Percentiles rank a stretch among this genome's conserved stretches.
phyloP scores from a whole-genome alignment of 2,888 invertebrate genomes.

The Euplexia lucipara region DNA sequence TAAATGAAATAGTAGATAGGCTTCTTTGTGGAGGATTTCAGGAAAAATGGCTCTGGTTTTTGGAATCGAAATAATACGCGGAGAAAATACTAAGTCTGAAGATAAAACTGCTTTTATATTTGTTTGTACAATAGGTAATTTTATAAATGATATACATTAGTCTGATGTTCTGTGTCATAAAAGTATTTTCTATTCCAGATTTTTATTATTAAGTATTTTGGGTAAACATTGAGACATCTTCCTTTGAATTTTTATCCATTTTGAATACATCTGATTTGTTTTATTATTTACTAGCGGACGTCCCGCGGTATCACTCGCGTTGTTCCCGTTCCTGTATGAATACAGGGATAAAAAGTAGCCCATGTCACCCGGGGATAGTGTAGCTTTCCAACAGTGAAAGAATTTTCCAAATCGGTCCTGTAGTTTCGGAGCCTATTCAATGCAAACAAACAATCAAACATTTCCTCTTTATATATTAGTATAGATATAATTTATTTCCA shows the following conservation, averaged over 20 bases:
- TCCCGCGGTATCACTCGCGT: too few relatives aligned
- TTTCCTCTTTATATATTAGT: background rate
- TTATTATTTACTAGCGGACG: background rate
- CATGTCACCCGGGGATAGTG: too few relatives aligned
- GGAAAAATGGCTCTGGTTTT: constrained; percentile 61
- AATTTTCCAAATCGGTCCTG: too few relatives aligned
- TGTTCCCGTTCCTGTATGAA: too few relatives aligned
- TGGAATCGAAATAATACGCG: constrained; percentile 39
- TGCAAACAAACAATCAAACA: too few relatives aligned
- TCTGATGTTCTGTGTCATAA: constrained; percentile 1
- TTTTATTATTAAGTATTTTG: constrained; percentile 4
- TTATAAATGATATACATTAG: constrained; percentile 27
- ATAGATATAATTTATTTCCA: background rate
- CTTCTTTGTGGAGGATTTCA: constrained; percentile 52
- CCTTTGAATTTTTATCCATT: background rate
- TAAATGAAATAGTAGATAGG: constrained; percentile 56
- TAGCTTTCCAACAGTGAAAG: too few relatives aligned
- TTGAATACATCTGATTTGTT: background rate
- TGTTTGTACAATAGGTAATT: constrained; percentile 28
- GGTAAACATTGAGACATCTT: background rate
- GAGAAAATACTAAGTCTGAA: constrained; percentile 43
- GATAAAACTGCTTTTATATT: constrained; percentile 40
- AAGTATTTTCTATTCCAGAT: background rate
- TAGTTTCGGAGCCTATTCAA: too few relatives aligned
- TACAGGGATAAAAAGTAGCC: too few relatives aligned